Conservation (phyloP, 2,113 vertebrate genomes). For the Tupaia tana region DNA sequence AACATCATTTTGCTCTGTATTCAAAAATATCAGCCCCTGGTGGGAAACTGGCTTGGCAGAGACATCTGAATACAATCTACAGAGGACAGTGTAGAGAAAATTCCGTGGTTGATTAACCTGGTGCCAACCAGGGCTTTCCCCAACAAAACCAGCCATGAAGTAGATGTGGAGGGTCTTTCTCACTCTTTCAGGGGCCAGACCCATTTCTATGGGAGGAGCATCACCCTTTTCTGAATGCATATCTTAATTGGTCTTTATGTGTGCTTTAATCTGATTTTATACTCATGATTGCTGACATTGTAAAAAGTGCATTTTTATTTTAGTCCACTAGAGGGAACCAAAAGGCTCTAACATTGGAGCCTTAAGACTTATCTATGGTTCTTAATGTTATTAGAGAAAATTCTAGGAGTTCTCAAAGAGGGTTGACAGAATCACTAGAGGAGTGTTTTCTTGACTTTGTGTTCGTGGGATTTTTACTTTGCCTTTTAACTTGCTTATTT, state of each 20-base stretch:
- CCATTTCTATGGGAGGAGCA: neutral
- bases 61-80: neutral
- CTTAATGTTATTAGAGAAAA: neutral
- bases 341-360: neutral
- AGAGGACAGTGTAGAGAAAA: neutral
- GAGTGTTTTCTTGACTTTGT: neutral
- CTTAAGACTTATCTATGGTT: neutral
- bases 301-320: slow-evolving; percentile 15
- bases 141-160: neutral
- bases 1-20: neutral
- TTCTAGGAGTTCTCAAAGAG: neutral
- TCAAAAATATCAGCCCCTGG: neutral
- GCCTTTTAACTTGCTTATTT: slow-evolving; percentile 10
- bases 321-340: slow-evolving; percentile 69
- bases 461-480: neutral
- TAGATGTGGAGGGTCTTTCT: neutral
- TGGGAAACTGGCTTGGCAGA: neutral
- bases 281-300: neutral
- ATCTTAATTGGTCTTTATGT: neutral
- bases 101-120: neutral
- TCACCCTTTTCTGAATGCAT: neutral
- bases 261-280: slow-evolving; percentile 7
- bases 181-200: neutral
- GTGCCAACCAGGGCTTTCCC: accelerated
- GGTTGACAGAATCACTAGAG: neutral